A percentile compares a stretch with the other conserved stretches of the same genome.
Conservation (phyloP, 2,113 vertebrate genomes). For the Atrichornis clamosus region DNA sequence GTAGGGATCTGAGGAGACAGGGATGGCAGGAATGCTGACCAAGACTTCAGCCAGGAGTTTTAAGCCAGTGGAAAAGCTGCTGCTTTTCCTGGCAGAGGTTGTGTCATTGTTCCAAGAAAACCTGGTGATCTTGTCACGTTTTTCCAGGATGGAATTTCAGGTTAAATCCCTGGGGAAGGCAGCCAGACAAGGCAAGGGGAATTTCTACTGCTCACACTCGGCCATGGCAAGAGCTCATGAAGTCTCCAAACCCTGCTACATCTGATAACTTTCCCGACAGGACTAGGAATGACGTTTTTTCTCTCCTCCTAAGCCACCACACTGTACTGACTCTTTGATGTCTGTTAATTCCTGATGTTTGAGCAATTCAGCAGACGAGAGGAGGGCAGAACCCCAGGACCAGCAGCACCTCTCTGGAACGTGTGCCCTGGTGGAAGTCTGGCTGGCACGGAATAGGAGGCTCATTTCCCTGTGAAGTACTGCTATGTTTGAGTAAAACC, state of each 20-base stretch:
- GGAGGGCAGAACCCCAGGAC: neutral
- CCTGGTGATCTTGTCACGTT: neutral
- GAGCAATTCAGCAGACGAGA: neutral
- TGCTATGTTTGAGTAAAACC: neutral
- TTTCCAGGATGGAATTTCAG: slow-evolving; percentile 24
- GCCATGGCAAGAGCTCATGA: neutral
- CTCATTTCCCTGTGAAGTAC: neutral
- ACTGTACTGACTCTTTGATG: neutral
- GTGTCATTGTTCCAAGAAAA: slow-evolving; percentile 18
- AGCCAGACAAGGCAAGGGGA: neutral
- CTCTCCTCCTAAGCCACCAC: neutral
- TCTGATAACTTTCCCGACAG: neutral
- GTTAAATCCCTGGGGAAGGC: neutral
- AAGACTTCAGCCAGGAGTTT: neutral
- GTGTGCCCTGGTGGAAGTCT: neutral
- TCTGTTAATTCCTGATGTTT: neutral
- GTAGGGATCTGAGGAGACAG: neutral
- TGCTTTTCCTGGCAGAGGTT: slow-evolving; percentile 4
- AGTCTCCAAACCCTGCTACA: neutral
- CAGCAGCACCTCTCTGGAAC: neutral
- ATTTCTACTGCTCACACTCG: neutral
- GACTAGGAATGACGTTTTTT: neutral
- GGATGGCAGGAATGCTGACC: neutral
- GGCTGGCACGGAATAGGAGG: neutral
- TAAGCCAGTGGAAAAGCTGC: slow-evolving; percentile 17